Evolutionary conservation across 1,140 invertebrate genomes (phyloP), one percentile per base, ranked within the genome.

Genomic region (Drosophila pallidifrons): DNA sequence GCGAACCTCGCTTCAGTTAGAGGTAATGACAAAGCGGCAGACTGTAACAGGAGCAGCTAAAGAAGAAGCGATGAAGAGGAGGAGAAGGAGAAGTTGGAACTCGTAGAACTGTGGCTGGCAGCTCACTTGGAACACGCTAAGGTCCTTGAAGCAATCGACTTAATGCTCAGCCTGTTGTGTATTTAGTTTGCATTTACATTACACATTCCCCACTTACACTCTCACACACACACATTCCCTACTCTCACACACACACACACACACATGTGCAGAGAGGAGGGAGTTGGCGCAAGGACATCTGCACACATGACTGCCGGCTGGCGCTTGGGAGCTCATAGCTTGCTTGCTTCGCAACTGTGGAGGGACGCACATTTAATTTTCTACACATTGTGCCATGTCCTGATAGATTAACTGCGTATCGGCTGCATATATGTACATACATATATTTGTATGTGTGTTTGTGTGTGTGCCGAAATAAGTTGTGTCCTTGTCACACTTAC

Each of bases 101-200:
- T 43, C 41, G 41, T 43, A 43, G 15, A 60, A 49, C 57, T 61
- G 57, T 47, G 28, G 30, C 63, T 69, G 45, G 46, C 45, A 25
- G 59, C 28, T 55, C 55, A 63, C 45, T 46, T 43, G 47, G 59
- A 64, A 49, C 59, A 79, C 63, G 72, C 66, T 54, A 58, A 82
- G 79, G 82, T 88, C 83, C 83, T 87, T 83, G 77, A 87, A 87
- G 83, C 85, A 87, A 87, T 88, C 83, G 83, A 88, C 83, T 88
- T 87, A 87, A 88, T 87, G 83, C 83, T 80, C 80, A 83, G 83
- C 67, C 79, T 77, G 78, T 82, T 80, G 83, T 88, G 76, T 82
- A 88, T 87, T 87, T 87, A 87, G 83, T 88, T 87, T 87, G 83
- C 83, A 87, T 87, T 87, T 82, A 88, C 82, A 88, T 88, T 71